Percentiles rank a stretch among this genome's conserved stretches.
phyloP scores from a whole-genome alignment of 2,797 vertebrate genomes.

The Crenuchus spilurus region DNA sequence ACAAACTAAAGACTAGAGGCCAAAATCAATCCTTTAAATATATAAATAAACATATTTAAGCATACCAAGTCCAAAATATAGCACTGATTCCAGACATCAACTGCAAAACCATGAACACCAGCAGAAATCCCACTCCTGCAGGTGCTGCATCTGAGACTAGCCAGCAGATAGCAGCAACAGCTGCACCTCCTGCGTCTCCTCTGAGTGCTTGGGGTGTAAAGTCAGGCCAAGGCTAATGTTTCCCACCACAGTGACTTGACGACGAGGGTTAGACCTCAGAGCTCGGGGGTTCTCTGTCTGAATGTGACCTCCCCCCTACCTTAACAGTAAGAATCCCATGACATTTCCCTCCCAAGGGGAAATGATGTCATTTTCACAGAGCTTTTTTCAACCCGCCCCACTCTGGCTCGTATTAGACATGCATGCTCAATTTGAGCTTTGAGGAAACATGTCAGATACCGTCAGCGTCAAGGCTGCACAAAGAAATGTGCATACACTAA shows the following conservation, averaged over 20 bases:
- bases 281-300: neutral
- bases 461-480: constrained; percentile 33
- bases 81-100: too few relatives aligned
- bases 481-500: constrained; percentile 15
- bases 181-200: constrained; percentile 9
- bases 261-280: constrained; percentile 6
- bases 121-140: neutral
- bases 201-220: neutral
- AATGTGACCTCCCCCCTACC: constrained; percentile 9
- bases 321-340: constrained; percentile 9
- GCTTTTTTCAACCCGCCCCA: constrained; percentile 18
- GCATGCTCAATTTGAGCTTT: constrained; percentile 46
- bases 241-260: constrained; percentile 2
- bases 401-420: constrained; percentile 48
- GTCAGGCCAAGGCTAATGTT: constrained; percentile 10
- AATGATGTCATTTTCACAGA: constrained; percentile 29
- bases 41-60: too few relatives aligned
- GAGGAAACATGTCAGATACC: constrained; percentile 41
- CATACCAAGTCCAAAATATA: too few relatives aligned
- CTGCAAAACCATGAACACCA: neutral
- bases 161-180: too few relatives aligned
- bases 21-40: too few relatives aligned
- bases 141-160: constrained; percentile 34
- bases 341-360: constrained; percentile 21
- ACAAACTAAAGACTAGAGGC: too few relatives aligned